These are phyloP conservation scores for Nylanderia fulva DNA, from an alignment of 1,140 invertebrate genomes.

Conservation along the genomic window DNA sequence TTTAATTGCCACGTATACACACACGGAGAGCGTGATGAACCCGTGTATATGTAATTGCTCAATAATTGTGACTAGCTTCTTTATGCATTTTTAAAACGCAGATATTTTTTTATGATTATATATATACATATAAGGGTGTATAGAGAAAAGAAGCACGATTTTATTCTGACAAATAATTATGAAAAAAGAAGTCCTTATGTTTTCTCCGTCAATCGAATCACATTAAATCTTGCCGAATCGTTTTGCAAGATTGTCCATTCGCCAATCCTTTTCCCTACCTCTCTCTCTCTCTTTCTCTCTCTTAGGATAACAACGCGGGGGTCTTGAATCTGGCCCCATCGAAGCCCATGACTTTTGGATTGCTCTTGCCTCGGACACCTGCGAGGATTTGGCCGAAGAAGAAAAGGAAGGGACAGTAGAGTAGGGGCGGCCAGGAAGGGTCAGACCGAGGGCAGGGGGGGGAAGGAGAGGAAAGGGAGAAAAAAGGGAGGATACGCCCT, in stretches of 20 bases:
- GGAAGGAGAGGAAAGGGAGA: not conserved
- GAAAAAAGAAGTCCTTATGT: not conserved
- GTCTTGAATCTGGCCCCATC: slow-evolving; percentile 70
- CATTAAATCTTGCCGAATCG: slow-evolving; percentile 20
- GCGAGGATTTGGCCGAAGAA: slow-evolving; percentile 71
- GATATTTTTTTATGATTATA: not conserved
- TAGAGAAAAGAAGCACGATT: not conserved
- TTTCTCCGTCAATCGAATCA: not conserved
- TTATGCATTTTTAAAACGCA: slow-evolving; percentile 3
- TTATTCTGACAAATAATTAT: not conserved
- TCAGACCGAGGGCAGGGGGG: not conserved
- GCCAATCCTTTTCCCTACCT: not conserved
- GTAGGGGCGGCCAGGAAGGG: slow-evolving; percentile 3
- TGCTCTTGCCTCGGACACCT: slow-evolving; percentile 77
- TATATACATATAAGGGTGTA: not conserved
- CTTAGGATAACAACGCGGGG: slow-evolving; percentile 69
- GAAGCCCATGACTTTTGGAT: slow-evolving; percentile 67
- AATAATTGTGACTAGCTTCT: not conserved
- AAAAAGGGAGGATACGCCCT: slow-evolving; percentile 62
- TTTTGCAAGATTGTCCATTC: not conserved
- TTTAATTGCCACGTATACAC: not conserved
- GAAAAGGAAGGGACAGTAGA: slow-evolving; percentile 59
- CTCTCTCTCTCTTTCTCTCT: no score
- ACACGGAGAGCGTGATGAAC: no score
- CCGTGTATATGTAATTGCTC: not conserved